phyloP scores from a whole-genome alignment of 2,888 invertebrate genomes.

The Nomada ruficornis region DNA sequence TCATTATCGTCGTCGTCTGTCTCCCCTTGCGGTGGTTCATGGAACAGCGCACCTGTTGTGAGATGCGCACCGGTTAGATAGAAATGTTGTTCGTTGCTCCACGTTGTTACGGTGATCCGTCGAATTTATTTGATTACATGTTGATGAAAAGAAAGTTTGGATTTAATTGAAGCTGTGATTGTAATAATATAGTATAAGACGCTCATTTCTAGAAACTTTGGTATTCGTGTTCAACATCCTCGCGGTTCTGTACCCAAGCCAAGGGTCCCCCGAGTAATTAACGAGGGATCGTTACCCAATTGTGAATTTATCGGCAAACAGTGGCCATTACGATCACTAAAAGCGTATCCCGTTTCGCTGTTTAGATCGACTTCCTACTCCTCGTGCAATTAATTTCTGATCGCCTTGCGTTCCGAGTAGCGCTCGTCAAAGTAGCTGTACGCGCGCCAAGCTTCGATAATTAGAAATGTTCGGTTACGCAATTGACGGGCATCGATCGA shows the following conservation, averaged over 20 bases:
- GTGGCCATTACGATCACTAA: background rate
- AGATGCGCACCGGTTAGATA: background rate
- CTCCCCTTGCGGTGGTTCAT: background rate
- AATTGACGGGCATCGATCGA: conserved; percentile 53
- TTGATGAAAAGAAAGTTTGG: no score
- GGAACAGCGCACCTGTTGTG: conserved; percentile 50
- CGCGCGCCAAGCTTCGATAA: conserved; percentile 57
- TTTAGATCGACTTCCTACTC: conserved; percentile 2
- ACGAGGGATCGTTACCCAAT: conserved; percentile 38
- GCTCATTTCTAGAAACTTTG: conserved; percentile 32
- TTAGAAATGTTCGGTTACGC: conserved; percentile 48
- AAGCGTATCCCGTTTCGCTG: background rate
- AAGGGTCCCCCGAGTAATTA: conserved; percentile 46
- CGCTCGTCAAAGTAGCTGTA: conserved; percentile 28
- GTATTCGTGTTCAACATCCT: conserved; percentile 19
- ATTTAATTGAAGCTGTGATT: background rate
- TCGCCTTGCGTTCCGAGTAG: conserved; percentile 18
- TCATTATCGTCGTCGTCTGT: background rate
- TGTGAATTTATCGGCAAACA: conserved; percentile 33
- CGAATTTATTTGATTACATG: no score
- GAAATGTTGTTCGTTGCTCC: background rate
- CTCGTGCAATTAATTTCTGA: background rate
- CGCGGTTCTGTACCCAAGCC: conserved; percentile 35
- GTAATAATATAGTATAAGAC: background rate
- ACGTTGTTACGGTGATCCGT: no score